These are phyloP conservation scores for Poliocrania exsul DNA, from an alignment of 2,797 vertebrate species.

Conservation along the genomic window DNA sequence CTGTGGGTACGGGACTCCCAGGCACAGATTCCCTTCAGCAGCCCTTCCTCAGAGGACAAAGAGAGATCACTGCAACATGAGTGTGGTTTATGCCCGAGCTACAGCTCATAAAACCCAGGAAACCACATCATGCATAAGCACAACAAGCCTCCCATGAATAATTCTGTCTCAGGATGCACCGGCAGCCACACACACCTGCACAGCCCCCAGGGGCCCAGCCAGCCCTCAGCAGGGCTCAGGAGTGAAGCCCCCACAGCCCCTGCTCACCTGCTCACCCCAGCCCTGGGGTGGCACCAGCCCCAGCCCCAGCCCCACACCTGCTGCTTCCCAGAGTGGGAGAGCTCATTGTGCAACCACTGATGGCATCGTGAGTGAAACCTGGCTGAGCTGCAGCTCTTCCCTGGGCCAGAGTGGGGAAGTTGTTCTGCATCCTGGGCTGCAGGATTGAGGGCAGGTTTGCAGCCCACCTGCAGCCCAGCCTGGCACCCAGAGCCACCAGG, in stretches of 20 bases:
- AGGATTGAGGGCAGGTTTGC: background rate
- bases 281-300: background rate
- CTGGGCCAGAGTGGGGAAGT: accelerated
- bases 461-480: background rate
- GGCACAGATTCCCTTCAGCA: background rate
- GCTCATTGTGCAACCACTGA: background rate
- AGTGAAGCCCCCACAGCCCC: accelerated
- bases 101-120: background rate
- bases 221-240: background rate
- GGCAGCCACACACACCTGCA: background rate
- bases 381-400: background rate
- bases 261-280: accelerated
- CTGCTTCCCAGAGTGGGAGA: background rate
- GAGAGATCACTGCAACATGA: background rate
- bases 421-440: accelerated
- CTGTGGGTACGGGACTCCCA: accelerated
- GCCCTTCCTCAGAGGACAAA: background rate
- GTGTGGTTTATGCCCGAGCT: background rate
- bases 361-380: background rate
- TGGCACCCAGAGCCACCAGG: background rate
- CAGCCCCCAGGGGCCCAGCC: accelerated
- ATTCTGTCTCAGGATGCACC: background rate
- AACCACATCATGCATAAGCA: background rate
- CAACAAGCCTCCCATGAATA: background rate
- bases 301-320: background rate